Base-by-base conservation (phyloP, 1,140 invertebrate genomes). In the Ceratina australensis region DNA sequence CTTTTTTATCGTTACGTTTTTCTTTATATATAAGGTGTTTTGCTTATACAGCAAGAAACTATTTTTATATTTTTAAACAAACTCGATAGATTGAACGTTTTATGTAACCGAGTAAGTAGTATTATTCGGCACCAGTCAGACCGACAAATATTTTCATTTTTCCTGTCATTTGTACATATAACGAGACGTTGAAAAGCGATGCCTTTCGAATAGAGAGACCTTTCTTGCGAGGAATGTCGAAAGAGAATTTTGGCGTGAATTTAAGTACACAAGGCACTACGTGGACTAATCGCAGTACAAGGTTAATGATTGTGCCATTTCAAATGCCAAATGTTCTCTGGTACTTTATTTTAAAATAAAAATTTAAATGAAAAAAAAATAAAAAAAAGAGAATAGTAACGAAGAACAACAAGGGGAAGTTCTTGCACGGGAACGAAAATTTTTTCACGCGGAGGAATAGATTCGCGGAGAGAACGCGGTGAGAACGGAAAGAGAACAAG, bases 261-360 rank as follows among this genome's bases (percentile, higher is more conserved):
- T 28, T 33, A 61, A 72, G 0, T 7, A 20, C 47, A 56, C 15
- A 13, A 16, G 82, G 81, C 81, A 83, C 73, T 57, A 69, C 42
- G 59, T 65, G 59, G 50, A 65, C 24, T 42, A 22, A 20, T 57
- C 59, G 22, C 56, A 80, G 78, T 80, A 83, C 64, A 78, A 84
- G 78, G 26, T 69, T 50, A 47, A 42, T 66, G 68, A 78, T 61
- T 67, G 82, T 84, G 82, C 82, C 79, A 85, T 85, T 71, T 74
- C 74, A 78, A 75, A 83, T 83, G 78, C 82, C 82, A 84, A 84
- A 83, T 84, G 79, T 83, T 80, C 81, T 72, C 81, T 54, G 57
- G 20, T 65, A 64, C 50, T 69, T 81, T 59, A 54, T 42, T 33
- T 54, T 52, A 60, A 72, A 47, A 22, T 54, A 47, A 71, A 63